These are phyloP conservation scores for Mesorhabditis spiculigera DNA, from an alignment of 2,888 invertebrate species.

Conservation along the genomic window DNA sequence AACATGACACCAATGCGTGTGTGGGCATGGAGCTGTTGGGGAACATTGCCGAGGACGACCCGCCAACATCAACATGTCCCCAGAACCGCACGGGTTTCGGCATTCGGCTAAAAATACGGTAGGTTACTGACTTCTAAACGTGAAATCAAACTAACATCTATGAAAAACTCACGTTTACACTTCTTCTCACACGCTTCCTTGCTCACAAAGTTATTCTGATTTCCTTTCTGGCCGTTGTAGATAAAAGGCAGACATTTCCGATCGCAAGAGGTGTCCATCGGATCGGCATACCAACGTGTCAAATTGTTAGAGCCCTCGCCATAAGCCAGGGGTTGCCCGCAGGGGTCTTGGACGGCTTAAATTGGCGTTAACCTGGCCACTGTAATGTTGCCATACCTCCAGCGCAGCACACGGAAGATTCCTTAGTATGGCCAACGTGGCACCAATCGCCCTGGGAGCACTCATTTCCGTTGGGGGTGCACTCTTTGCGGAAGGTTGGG, in stretches of 20 bases:
- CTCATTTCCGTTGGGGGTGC: conserved; percentile 27
- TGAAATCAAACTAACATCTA: neutral
- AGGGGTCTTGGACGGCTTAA: conserved; percentile 43
- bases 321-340: conserved; percentile 42
- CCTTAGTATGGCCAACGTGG: conserved; percentile 46
- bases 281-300: conserved; percentile 54
- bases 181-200: conserved; percentile 50
- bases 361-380: neutral
- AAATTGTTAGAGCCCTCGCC: conserved; percentile 51
- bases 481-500: conserved; percentile 23
- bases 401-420: conserved; percentile 52
- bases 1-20: conserved; percentile 53
- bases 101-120: conserved; percentile 36
- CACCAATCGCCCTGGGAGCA: conserved; percentile 51
- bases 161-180: conserved; percentile 32
- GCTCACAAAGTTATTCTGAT: conserved; percentile 56
- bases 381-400: conserved; percentile 22
- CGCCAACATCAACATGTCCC: conserved; percentile 41
- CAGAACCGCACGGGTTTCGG: conserved; percentile 52
- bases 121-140: neutral
- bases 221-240: conserved; percentile 53
- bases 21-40: conserved; percentile 37
- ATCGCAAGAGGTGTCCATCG: conserved; percentile 46
- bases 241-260: conserved; percentile 51
- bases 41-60: conserved; percentile 43